phyloP scores from a whole-genome alignment of 2,797 vertebrate genomes.

The Leontocebus nigricollis region DNA sequence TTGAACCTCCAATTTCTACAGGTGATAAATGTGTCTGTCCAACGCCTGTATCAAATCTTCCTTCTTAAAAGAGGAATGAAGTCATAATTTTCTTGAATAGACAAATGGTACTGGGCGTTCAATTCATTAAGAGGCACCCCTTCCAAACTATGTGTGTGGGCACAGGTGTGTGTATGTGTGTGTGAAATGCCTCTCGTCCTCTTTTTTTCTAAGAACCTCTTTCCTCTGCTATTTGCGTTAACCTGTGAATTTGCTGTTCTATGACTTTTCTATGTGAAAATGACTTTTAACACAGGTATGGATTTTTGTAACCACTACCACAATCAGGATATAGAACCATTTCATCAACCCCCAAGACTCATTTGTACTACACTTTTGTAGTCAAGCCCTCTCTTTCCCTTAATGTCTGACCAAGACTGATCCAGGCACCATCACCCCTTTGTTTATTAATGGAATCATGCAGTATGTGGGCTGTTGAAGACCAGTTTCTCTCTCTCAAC shows the following conservation, averaged over 20 bases:
- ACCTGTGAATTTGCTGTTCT: neutral
- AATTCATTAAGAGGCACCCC: neutral
- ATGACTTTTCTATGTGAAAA: neutral
- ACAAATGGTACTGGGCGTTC: neutral
- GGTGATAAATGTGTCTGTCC: neutral
- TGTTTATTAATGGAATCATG: neutral
- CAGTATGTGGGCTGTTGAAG: neutral
- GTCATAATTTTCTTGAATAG: neutral
- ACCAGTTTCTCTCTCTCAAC: neutral
- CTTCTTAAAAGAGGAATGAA: conserved; percentile 29
- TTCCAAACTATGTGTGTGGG: neutral
- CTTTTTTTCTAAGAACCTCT: neutral
- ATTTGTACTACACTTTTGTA: neutral
- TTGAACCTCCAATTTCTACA: neutral
- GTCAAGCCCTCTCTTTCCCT: neutral
- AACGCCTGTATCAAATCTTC: neutral
- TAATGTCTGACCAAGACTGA: neutral
- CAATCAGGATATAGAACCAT: neutral
- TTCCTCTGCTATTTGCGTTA: neutral
- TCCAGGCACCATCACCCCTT: neutral
- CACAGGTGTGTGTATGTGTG: neutral
- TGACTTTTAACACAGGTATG: conserved; percentile 10
- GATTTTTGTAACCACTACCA: neutral
- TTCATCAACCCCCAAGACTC: neutral
- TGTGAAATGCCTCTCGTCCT: neutral